Evolutionary conservation across 2,888 invertebrate species (phyloP).

Genomic region (Cosmopolites sordidus): DNA sequence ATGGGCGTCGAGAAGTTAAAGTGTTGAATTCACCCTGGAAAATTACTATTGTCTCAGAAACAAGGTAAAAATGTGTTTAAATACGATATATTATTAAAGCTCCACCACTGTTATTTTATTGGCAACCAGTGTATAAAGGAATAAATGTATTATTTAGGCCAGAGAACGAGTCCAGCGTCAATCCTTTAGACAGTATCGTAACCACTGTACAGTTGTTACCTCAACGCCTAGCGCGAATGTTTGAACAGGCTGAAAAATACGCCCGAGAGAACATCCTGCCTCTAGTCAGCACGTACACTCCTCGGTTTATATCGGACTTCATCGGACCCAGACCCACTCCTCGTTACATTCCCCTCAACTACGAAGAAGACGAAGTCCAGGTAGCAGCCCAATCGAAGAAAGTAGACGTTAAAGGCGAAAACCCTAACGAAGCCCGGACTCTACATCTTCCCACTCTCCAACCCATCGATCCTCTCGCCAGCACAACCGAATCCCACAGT

Average conservation of each 20-base stretch:
- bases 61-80: too few relatives aligned
- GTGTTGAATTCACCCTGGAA: too few relatives aligned
- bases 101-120: not conserved
- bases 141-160: slow-evolving; percentile 5
- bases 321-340: slow-evolving; percentile 33
- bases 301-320: slow-evolving; percentile 52
- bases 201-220: slow-evolving; percentile 76
- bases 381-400: slow-evolving; percentile 3
- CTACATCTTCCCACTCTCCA: not conserved
- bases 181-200: slow-evolving; percentile 42
- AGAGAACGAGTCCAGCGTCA: slow-evolving; percentile 13
- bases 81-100: too few relatives aligned
- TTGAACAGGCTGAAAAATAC: slow-evolving; percentile 77
- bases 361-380: slow-evolving; percentile 35
- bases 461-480: not conserved
- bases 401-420: slow-evolving; percentile 2
- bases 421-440: not conserved
- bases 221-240: slow-evolving; percentile 69
- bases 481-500: slow-evolving; percentile 35
- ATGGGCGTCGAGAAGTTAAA: too few relatives aligned
- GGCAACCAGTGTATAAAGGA: too few relatives aligned
- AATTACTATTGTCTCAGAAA: too few relatives aligned
- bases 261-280: slow-evolving; percentile 73
- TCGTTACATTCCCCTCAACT: slow-evolving; percentile 44
- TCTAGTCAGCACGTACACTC: slow-evolving; percentile 73